Evolutionary conservation across 1,140 invertebrate genomes (phyloP), one percentile per base, ranked within the genome.

Genomic region (Drosophila hydei): DNA sequence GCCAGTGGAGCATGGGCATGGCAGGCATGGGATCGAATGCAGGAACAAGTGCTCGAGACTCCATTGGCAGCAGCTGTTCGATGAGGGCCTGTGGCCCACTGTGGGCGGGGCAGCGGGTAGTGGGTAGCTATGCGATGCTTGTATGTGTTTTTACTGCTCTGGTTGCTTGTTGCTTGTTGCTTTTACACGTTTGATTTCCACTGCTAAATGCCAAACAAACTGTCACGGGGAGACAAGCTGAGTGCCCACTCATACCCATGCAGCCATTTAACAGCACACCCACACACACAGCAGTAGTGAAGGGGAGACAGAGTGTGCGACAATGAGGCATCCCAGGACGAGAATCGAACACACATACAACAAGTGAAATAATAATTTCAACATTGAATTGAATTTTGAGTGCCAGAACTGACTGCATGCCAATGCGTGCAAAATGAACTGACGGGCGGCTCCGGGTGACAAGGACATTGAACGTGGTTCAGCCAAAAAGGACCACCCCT

Each of bases 281-380:
- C 12, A 42, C 11, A 43, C 6, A 50, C 42, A 55, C 5, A 33
- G n/a, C 42, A 14, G 14, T 0, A 21, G 1, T 38, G 7, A 43
- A 0, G 12, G 16, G 14, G 25, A 63, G 23, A n/a, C 12, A 23
- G 27, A 14, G 4, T 48, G 47, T 50, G 30, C 4, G 21, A 48
- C 69, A 67, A 65, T 72, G 54, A 21, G 27, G 54, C 61, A 27
- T 27, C 30, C 56, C 64, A 27, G 25, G 25, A n/a, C n/a, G 54
- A 43, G 50, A n/a, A 25, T 23, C 42, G 60, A 61, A 9, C 33
- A 33, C 47, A 72, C 40, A 70, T 56, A 78, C 72, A 79, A 79
- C 75, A 84, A 85, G 79, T 79, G 60, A 73, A 85, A 84, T 84
- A 84, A 84, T 84, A 77, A 85, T 84, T 84, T 85, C 73, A 79